Percentiles rank a stretch among this genome's conserved stretches.
Conservation (phyloP, 2,888 invertebrate genomes). For the Julus scandinavius region DNA sequence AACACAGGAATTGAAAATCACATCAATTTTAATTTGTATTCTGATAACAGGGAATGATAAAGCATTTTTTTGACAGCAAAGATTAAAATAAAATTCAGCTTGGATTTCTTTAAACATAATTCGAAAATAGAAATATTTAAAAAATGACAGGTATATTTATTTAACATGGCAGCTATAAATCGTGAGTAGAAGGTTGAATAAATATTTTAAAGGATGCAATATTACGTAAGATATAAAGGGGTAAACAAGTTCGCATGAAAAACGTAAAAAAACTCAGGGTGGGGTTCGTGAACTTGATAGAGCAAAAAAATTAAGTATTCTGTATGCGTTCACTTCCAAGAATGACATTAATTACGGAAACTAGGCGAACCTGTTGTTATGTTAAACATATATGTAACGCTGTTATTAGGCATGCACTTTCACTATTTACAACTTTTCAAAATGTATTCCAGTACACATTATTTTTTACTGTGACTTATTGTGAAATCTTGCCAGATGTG, state of each 20-base stretch:
- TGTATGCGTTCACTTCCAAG: not conserved
- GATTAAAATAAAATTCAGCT: no score
- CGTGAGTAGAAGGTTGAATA: not conserved
- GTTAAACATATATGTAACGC: not conserved
- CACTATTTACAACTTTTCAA: not conserved
- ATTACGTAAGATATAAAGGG: not conserved
- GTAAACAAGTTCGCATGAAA: not conserved
- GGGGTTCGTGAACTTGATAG: not conserved
- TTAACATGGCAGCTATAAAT: not conserved
- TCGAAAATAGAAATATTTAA: no score
- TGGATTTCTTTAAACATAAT: no score
- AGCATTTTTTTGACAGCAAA: no score
- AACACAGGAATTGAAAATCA: no score
- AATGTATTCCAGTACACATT: not conserved
- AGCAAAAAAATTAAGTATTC: not conserved
- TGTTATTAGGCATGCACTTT: not conserved
- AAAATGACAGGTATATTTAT: no score
- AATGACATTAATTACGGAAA: not conserved
- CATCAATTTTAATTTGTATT: no score
- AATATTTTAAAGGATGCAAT: not conserved
- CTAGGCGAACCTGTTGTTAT: not conserved
- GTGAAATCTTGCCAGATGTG: no score
- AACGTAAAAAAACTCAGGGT: not conserved
- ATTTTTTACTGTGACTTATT: no score
- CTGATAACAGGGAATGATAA: no score